These are phyloP conservation scores for Aethina tumida DNA, from an alignment of 1,140 invertebrate species.

Conservation along the genomic window DNA sequence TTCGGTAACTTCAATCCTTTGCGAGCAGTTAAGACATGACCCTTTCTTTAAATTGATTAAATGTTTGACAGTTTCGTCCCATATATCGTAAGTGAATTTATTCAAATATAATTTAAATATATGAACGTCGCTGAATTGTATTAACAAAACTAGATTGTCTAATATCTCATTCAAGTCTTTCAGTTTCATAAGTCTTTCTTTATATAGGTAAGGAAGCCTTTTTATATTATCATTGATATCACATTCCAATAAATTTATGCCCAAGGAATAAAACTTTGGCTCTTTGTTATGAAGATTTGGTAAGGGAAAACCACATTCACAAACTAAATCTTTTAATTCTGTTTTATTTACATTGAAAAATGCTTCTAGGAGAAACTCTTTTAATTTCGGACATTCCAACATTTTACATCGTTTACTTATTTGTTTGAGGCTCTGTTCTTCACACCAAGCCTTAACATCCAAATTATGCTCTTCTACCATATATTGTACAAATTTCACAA, in stretches of 20 bases:
- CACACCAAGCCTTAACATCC: slow-evolving; percentile 24
- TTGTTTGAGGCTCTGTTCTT: slow-evolving; percentile 24
- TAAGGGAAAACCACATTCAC: slow-evolving; percentile 30
- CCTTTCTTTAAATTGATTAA: slow-evolving; percentile 29
- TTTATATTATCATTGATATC: slow-evolving; percentile 16
- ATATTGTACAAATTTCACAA: slow-evolving; percentile 18
- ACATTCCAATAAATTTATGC: slow-evolving; percentile 15
- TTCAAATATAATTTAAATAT: slow-evolving; percentile 19
- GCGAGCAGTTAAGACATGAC: slow-evolving; percentile 34
- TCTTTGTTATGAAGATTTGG: slow-evolving; percentile 19
- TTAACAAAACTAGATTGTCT: slow-evolving; percentile 20
- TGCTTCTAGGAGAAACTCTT: slow-evolving; percentile 18
- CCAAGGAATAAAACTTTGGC: slow-evolving; percentile 22
- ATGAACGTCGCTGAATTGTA: slow-evolving; percentile 27
- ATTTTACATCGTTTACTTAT: slow-evolving; percentile 13
- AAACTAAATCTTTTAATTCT: slow-evolving; percentile 15
- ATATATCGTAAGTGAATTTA: slow-evolving; percentile 28
- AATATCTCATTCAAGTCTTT: slow-evolving; percentile 12
- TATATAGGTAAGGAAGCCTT: slow-evolving; percentile 27
- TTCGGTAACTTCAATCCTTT: slow-evolving; percentile 20
- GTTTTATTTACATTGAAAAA: slow-evolving; percentile 19
- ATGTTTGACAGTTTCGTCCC: slow-evolving; percentile 24
- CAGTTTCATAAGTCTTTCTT: slow-evolving; percentile 14
- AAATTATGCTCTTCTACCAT: slow-evolving; percentile 15
- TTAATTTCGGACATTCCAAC: slow-evolving; percentile 13